phyloP scores from a whole-genome alignment of 2,113 vertebrate species.

The Dicerorhinus sumatrensis region DNA sequence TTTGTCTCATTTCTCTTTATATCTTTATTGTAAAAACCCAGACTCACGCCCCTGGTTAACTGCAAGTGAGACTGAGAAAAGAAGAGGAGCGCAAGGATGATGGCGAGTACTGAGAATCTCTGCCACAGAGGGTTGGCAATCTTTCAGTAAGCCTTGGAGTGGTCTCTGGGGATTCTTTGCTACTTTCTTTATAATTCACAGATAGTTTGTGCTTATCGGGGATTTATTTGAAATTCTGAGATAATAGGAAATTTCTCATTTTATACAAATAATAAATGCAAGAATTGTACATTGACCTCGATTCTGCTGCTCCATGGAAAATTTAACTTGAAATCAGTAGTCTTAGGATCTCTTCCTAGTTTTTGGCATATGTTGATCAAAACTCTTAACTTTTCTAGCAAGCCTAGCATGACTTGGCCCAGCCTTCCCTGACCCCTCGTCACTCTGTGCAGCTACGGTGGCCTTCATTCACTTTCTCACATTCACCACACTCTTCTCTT shows the following conservation, averaged over 20 bases:
- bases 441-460: no score
- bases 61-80: neutral
- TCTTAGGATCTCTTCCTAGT: neutral
- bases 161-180: neutral
- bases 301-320: neutral
- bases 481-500: neutral
- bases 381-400: neutral
- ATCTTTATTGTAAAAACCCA: neutral
- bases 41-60: neutral
- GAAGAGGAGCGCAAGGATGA: neutral
- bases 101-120: neutral
- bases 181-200: neutral
- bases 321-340: neutral
- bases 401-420: no score
- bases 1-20: neutral
- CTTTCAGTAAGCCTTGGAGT: neutral
- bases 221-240: neutral
- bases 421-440: neutral
- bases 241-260: neutral
- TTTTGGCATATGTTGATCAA: neutral
- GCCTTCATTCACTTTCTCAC: neutral
- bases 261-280: neutral
- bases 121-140: fast-evolving
- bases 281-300: neutral
- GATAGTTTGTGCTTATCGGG: neutral